A percentile compares a stretch with the other conserved stretches of the same genome.
phyloP scores from a whole-genome alignment of 2,797 vertebrate species.

The Sebastes cheni region DNA sequence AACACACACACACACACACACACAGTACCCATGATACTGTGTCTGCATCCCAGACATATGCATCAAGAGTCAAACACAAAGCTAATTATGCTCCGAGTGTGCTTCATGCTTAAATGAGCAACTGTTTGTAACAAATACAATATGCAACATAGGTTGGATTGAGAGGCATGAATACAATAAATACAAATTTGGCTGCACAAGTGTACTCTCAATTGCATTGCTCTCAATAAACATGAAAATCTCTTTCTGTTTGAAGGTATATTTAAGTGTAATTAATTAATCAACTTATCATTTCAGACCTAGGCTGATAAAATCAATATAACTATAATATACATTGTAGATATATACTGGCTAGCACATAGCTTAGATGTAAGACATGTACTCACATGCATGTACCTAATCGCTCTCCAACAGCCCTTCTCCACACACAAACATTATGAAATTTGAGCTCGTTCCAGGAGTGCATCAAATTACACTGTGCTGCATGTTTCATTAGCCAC shows the following conservation, averaged over 20 bases:
- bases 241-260: too few species aligned
- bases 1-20: neutral
- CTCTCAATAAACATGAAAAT: too few species aligned
- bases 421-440: neutral
- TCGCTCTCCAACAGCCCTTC: neutral
- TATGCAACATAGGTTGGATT: too few species aligned
- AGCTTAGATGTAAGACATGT: neutral
- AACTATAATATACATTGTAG: neutral
- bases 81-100: neutral
- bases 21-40: neutral
- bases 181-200: too few species aligned
- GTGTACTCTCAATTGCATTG: too few species aligned
- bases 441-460: conserved; percentile 8
- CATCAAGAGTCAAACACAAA: neutral
- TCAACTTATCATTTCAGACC: neutral
- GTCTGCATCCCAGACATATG: neutral
- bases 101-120: neutral
- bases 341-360: neutral
- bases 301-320: neutral
- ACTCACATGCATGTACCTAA: neutral
- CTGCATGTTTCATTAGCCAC: conserved; percentile 48
- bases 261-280: neutral
- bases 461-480: conserved; percentile 27
- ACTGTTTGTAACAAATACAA: too few species aligned
- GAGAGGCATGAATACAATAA: too few species aligned